A percentile compares a stretch with the other conserved stretches of the same genome.
phyloP scores from a whole-genome alignment of 2,113 vertebrate species.

The Theristicus caerulescens region DNA sequence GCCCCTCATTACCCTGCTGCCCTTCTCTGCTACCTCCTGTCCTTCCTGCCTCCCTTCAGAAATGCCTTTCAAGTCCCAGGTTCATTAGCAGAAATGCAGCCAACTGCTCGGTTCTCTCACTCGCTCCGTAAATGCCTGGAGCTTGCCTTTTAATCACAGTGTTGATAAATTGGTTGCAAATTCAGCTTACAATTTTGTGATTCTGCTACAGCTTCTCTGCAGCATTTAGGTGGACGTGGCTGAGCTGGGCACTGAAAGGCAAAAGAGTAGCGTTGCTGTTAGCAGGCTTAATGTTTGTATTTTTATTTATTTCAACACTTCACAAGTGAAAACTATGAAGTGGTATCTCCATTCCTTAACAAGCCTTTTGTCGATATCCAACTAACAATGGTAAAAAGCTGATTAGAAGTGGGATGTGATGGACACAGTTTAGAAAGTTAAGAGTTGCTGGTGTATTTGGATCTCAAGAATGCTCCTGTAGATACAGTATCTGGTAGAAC shows the following conservation, averaged over 20 bases:
- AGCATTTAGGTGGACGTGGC: slow-evolving; percentile 12
- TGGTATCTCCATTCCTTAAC: background rate
- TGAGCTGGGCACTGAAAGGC: slow-evolving; percentile 18
- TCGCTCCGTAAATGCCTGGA: slow-evolving; percentile 43
- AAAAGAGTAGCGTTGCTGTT: slow-evolving; percentile 15
- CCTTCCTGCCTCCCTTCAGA: slow-evolving; percentile 78
- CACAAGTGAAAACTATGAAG: background rate
- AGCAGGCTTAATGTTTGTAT: slow-evolving; percentile 18
- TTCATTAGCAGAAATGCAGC: slow-evolving; percentile 78
- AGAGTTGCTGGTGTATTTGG: background rate
- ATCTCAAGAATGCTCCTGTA: background rate
- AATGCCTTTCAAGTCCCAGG: slow-evolving; percentile 78
- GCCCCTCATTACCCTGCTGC: slow-evolving; percentile 58
- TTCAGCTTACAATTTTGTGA: background rate
- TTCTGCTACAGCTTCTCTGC: slow-evolving; percentile 40
- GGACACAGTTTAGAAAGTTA: background rate
- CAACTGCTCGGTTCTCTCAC: slow-evolving; percentile 51
- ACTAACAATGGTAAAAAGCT: slow-evolving; percentile 1
- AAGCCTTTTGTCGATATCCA: background rate
- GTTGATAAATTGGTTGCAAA: slow-evolving; percentile 59
- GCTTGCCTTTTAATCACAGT: slow-evolving; percentile 52
- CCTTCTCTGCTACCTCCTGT: slow-evolving; percentile 66
- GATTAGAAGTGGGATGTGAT: background rate
- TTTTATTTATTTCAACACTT: background rate
- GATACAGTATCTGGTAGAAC: background rate